Conservation (phyloP, 2,797 vertebrate species). For the Aldrovandia affinis region DNA sequence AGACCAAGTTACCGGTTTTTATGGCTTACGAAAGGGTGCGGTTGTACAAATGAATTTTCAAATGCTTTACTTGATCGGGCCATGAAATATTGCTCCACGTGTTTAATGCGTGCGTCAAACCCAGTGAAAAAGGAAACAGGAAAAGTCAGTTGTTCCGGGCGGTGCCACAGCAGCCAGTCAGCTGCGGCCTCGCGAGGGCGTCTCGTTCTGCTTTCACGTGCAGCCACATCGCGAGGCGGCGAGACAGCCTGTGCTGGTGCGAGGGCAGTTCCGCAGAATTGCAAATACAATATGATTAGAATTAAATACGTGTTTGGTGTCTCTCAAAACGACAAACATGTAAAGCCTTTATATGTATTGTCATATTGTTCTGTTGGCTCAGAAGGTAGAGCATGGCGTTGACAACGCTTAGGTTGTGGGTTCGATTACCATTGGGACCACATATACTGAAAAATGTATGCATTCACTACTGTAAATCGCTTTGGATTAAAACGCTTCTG, state of each 20-base stretch:
- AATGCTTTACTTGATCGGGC: background rate
- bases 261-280: background rate
- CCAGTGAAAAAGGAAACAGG: background rate
- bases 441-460: too few relatives aligned
- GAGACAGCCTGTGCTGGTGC: background rate
- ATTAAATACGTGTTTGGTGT: too few relatives aligned
- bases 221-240: background rate
- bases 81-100: background rate
- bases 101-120: background rate
- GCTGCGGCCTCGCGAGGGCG: constrained; percentile 59
- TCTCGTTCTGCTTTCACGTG: constrained; percentile 1
- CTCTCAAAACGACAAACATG: too few relatives aligned
- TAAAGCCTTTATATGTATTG: too few relatives aligned
- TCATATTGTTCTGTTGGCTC: too few relatives aligned
- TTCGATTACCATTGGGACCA: too few relatives aligned
- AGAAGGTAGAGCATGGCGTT: too few relatives aligned
- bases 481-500: too few relatives aligned
- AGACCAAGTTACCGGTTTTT: background rate
- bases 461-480: too few relatives aligned
- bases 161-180: constrained; percentile 61
- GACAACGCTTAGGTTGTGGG: too few relatives aligned
- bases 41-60: background rate
- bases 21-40: background rate
- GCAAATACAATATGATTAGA: too few relatives aligned
- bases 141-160: constrained; percentile 8